A percentile compares a stretch with the other conserved stretches of the same genome.
These are phyloP conservation scores for Centroberyx gerrardi DNA, from an alignment of 2,797 vertebrate genomes.

Conservation along the genomic window DNA sequence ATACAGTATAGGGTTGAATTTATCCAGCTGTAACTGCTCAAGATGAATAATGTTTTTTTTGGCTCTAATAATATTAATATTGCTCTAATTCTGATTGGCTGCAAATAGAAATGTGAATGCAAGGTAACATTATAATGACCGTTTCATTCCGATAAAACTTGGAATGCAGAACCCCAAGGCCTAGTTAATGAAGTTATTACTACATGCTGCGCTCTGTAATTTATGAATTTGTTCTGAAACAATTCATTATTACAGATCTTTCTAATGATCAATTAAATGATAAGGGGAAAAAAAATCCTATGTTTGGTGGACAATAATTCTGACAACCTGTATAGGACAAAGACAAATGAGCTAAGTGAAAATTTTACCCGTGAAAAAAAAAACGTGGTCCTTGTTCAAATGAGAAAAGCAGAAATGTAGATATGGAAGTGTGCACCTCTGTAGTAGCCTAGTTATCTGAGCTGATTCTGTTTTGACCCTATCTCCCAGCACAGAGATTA, in stretches of 20 bases:
- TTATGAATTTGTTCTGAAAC: conserved; percentile 79
- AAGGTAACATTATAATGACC: conserved; percentile 66
- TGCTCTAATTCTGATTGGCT: conserved; percentile 56
- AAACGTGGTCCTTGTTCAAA: conserved; percentile 25
- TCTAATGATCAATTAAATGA: conserved; percentile 84
- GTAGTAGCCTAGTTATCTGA: conserved; percentile 66
- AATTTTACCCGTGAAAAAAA: conserved; percentile 15
- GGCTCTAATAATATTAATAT: conserved; percentile 31
- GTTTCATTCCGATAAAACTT: conserved; percentile 72
- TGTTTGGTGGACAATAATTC: conserved; percentile 77
- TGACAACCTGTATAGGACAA: conserved; percentile 62
- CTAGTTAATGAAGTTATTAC: conserved; percentile 79
- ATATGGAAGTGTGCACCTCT: conserved; percentile 51
- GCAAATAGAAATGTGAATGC: conserved; percentile 41
- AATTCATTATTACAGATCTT: conserved; percentile 81
- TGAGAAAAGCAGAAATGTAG: conserved; percentile 49
- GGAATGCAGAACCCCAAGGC: conserved; percentile 22
- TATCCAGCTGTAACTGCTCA: conserved; percentile 49
- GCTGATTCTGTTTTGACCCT: conserved; percentile 64
- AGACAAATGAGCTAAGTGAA: conserved; percentile 69
- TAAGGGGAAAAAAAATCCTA: conserved; percentile 72
- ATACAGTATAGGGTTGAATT: conserved; percentile 57
- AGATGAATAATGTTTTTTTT: conserved; percentile 54
- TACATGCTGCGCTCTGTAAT: conserved; percentile 73
- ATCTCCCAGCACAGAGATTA: conserved; percentile 61